phyloP scores from a whole-genome alignment of 2,113 vertebrate species.

The Baryphthengus martii region DNA sequence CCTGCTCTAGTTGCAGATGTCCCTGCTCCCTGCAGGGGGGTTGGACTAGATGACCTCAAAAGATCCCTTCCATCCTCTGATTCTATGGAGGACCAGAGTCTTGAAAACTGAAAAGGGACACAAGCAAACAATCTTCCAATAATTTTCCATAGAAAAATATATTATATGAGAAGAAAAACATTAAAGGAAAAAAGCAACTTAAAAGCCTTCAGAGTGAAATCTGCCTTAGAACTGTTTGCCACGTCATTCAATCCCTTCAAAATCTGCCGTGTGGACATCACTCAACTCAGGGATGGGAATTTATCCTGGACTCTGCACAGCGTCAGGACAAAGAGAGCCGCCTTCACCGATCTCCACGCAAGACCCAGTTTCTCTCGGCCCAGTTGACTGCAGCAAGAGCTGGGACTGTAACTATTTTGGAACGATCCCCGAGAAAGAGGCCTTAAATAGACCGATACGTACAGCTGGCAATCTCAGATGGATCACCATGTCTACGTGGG shows the following conservation, averaged over 20 bases:
- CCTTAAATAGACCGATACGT: conserved; percentile 43
- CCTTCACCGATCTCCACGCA: background rate
- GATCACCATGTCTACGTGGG: too few species aligned
- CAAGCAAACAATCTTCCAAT: background rate
- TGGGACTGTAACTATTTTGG: conserved; percentile 43
- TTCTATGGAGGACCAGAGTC: background rate
- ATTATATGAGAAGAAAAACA: background rate
- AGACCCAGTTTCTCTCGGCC: conserved; percentile 30
- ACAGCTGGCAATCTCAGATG: conserved; percentile 25
- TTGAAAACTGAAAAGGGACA: background rate
- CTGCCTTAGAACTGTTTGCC: background rate
- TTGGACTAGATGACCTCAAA: background rate
- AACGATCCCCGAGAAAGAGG: conserved; percentile 36
- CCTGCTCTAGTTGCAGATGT: background rate
- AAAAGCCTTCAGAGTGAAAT: background rate
- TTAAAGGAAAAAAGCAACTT: background rate
- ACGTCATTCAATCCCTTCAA: background rate
- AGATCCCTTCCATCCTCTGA: background rate
- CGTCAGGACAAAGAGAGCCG: background rate
- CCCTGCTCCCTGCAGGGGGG: background rate
- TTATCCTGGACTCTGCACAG: background rate
- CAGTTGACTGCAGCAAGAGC: background rate
- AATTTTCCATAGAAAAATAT: background rate
- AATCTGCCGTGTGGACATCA: background rate
- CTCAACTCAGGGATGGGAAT: background rate